Evolutionary conservation across 2,113 vertebrate species (phyloP), one percentile per base, ranked within the genome.

Genomic region (Andinoacara biseriatus): DNA sequence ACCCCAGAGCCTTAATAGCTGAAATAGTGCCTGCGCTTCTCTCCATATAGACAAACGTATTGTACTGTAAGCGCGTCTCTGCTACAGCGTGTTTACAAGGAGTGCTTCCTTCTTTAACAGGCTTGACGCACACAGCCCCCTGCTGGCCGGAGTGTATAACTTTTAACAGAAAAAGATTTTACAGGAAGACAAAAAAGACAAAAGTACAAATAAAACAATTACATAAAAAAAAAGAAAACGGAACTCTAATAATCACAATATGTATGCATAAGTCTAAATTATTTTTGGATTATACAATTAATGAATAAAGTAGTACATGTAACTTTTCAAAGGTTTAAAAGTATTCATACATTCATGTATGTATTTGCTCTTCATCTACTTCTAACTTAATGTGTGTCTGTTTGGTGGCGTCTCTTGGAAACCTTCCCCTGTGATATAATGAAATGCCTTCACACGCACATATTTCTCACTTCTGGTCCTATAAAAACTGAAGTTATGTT

Each of bases 1-100:
- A 96, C 95, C 94, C 94, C 5, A 95, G 85, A 62, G 81, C 46
- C 86, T 90, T 93, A 8, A 96, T 80, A 7, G 92, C 88, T 8
- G 67, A 81, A 58, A 93, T 35, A 10, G 87, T 93, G n/a, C 20
- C 59, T 6, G 1, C 0, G 18, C 78, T 86, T 62, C 94, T 91
- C 60, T 94, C 89, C 95, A 1, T 0, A 5, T 24, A 5, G 52
- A 26, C 10, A 14, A 2, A 7, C 18, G 4, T 2, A 3, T 24
- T 5, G 24, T 14, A 4, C 22, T 26, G 4, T 22, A 1, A 7
- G 1, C 33, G 15, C 7, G n/a, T 15, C 5, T 11, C 18, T 10
- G 20, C 22, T 7, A 1, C 6, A 5, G 5, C 9, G 14, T 76
- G 75, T 84, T 84, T 82, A 60, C 5, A 33, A 2, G 1, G 2